A percentile compares a stretch with the other conserved stretches of the same genome.
Evolutionary conservation across 2,113 vertebrate genomes (phyloP).

Genomic region (Amblyopsis rosae): DNA sequence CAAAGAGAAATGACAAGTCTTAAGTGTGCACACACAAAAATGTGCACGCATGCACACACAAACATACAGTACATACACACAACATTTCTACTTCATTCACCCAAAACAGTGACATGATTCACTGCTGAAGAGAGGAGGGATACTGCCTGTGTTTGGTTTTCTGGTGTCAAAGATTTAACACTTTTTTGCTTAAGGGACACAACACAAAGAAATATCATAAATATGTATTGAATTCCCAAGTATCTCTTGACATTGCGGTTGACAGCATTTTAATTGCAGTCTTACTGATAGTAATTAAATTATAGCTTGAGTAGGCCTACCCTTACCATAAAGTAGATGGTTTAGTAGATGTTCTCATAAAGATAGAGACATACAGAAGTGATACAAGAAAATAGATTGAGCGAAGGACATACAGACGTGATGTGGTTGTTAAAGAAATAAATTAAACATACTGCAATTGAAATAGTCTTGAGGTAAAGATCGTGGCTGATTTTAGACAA

Average conservation of each 20-base stretch:
- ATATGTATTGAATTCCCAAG: constrained; percentile 6
- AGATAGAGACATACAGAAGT: constrained; percentile 8
- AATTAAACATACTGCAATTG: constrained; percentile 23
- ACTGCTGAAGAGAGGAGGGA: constrained; percentile 69
- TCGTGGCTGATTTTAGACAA: constrained; percentile 36
- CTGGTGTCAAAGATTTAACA: constrained; percentile 69
- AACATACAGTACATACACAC: constrained; percentile 32
- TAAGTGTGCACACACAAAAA: constrained; percentile 27
- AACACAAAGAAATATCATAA: constrained; percentile 32
- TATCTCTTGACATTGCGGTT: constrained; percentile 13
- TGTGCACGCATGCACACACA: constrained; percentile 9
- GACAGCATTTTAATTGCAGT: constrained; percentile 41
- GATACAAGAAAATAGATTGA: neutral
- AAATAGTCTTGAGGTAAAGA: constrained; percentile 51
- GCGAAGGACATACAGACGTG: neutral
- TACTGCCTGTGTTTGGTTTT: constrained; percentile 75
- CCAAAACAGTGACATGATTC: constrained; percentile 65
- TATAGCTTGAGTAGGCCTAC: constrained; percentile 40
- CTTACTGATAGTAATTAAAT: constrained; percentile 20
- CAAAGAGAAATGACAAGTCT: constrained; percentile 71
- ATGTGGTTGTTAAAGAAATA: constrained; percentile 25
- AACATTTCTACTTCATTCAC: constrained; percentile 58
- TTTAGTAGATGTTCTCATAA: constrained; percentile 39
- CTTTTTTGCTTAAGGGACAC: constrained; percentile 59
- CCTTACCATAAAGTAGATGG: constrained; percentile 67